phyloP scores from a whole-genome alignment of 2,113 vertebrate species.

The Otus sunia region DNA sequence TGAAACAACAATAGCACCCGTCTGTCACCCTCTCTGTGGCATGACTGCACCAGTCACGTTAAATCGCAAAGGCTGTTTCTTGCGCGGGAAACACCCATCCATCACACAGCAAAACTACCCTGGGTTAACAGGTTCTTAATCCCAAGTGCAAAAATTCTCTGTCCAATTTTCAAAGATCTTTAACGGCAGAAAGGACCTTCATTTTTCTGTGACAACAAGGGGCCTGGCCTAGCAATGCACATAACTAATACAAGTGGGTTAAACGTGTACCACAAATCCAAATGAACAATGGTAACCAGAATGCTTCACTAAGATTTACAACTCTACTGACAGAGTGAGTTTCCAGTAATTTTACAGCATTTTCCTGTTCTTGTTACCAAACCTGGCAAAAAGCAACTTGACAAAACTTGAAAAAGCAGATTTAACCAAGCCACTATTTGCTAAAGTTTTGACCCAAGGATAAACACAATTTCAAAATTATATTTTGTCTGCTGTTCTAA shows the following conservation, averaged over 20 bases:
- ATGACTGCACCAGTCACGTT: too few species aligned
- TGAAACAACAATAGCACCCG: neutral
- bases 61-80: neutral
- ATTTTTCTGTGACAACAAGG: neutral
- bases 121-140: neutral
- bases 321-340: neutral
- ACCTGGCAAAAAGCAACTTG: neutral
- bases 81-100: neutral
- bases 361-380: neutral
- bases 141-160: neutral
- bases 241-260: too few species aligned
- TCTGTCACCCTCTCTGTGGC: neutral
- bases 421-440: neutral
- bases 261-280: neutral
- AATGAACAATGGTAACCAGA: neutral
- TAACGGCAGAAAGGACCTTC: neutral
- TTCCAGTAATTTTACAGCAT: neutral
- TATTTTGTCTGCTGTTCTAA: neutral
- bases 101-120: neutral
- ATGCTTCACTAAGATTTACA: neutral
- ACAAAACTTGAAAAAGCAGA: neutral
- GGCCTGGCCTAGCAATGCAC: neutral
- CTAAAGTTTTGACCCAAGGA: neutral
- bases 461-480: neutral
- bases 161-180: neutral